Conservation (phyloP, 2,797 vertebrate genomes). For the Huso huso region DNA sequence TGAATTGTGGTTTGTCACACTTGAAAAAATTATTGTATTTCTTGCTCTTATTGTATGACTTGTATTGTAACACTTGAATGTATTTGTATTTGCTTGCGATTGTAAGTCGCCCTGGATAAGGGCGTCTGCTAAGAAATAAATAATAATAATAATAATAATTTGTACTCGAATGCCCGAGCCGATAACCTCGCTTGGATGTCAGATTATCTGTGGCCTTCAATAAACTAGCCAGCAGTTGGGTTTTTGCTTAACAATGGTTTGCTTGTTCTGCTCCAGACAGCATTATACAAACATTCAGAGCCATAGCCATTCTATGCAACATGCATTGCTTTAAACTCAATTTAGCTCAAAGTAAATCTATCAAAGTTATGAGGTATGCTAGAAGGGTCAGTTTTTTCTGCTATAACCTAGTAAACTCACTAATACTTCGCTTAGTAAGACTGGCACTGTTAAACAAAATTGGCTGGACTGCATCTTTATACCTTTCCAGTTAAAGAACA, state of each 20-base stretch:
- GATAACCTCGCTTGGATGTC: not conserved
- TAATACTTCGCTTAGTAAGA: no score
- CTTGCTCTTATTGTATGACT: no score
- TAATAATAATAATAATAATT: no score
- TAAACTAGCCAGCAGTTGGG: not conserved
- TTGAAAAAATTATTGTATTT: no score
- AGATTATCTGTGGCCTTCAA: not conserved
- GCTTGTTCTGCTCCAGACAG: constrained; percentile 1
- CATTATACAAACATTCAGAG: not conserved
- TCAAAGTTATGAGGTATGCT: not conserved
- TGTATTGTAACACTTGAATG: no score
- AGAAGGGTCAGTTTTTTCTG: constrained; percentile 6
- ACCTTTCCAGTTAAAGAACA: no score
- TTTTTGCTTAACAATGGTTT: not conserved
- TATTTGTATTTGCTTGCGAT: no score
- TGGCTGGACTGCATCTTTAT: no score
- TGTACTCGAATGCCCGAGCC: not conserved
- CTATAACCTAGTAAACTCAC: not conserved
- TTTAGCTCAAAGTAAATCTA: constrained; percentile 1
- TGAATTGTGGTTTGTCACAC: no score
- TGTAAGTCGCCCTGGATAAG: no score
- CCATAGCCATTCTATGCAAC: not conserved
- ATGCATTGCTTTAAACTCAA: not conserved
- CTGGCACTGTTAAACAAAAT: no score
- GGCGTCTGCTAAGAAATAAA: no score